A percentile compares a stretch with the other conserved stretches of the same genome.
Evolutionary conservation across 2,113 vertebrate genomes (phyloP).

Genomic region (Salvator merianae): DNA sequence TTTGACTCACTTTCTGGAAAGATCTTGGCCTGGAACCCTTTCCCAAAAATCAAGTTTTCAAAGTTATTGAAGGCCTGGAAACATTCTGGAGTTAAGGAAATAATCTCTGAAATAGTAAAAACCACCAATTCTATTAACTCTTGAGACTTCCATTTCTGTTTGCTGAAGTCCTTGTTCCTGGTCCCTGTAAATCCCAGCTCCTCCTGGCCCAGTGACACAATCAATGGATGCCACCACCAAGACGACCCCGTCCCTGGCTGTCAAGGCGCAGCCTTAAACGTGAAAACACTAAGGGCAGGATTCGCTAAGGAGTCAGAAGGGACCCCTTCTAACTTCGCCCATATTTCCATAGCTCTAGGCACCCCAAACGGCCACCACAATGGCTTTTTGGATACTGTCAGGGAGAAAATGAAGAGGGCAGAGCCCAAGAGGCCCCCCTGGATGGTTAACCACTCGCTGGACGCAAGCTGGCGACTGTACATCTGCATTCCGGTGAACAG

Average conservation of each 20-base stretch:
- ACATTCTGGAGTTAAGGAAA: constrained; percentile 71
- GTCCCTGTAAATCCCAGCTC: no score
- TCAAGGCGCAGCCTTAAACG: no score
- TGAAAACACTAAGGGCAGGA: no score
- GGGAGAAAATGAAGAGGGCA: constrained; percentile 91
- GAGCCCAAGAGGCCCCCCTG: constrained; percentile 93
- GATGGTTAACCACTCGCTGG: constrained; percentile 94
- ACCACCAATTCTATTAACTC: no score
- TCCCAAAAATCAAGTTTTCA: constrained; percentile 94
- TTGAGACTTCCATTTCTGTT: not conserved
- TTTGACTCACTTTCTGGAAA: constrained; percentile 93
- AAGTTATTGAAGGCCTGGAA: constrained; percentile 94
- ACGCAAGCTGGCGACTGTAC: constrained; percentile 92
- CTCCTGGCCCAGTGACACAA: no score
- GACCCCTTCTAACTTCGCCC: no score
- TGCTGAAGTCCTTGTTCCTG: not conserved
- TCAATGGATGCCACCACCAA: no score
- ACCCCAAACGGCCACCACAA: rapidly evolving
- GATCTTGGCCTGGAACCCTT: constrained; percentile 97
- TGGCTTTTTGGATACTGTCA: constrained; percentile 87
- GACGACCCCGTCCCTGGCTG: no score
- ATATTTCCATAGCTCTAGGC: not conserved
- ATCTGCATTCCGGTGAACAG: constrained; percentile 98
- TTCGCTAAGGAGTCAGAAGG: no score
- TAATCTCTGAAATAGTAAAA: no score